phyloP scores from a whole-genome alignment of 2,888 invertebrate genomes.

The Fragum whitleyi region DNA sequence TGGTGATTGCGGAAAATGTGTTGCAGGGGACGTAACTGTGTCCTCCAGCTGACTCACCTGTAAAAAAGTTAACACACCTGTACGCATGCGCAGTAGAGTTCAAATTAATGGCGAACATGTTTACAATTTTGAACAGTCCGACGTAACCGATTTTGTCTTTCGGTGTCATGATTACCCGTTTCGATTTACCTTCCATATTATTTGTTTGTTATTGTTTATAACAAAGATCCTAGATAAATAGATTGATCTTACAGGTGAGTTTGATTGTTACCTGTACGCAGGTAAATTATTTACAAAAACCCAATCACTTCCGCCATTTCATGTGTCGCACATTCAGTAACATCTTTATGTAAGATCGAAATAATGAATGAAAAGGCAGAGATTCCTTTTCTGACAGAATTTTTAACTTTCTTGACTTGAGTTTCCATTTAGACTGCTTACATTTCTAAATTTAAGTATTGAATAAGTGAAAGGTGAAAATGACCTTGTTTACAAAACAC shows the following conservation, averaged over 20 bases:
- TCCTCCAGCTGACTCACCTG: slow-evolving; percentile 44
- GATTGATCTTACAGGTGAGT: not conserved
- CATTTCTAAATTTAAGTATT: no score
- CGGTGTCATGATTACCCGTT: not conserved
- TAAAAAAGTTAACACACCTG: slow-evolving; percentile 56
- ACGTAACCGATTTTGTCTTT: slow-evolving; percentile 19
- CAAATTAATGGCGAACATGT: slow-evolving; percentile 63
- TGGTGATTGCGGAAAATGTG: no score
- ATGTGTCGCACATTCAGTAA: not conserved
- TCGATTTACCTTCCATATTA: not conserved
- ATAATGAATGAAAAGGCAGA: no score
- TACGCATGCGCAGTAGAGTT: slow-evolving; percentile 59
- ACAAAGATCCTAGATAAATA: not conserved
- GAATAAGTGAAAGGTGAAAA: no score
- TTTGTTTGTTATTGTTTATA: not conserved
- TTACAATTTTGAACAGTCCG: slow-evolving; percentile 51
- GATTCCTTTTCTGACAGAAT: no score
- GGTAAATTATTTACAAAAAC: not conserved
- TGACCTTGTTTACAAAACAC: no score
- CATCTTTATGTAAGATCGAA: not conserved
- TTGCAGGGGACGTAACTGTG: slow-evolving; percentile 5
- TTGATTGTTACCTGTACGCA: not conserved
- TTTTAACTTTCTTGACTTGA: no score
- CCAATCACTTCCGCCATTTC: slow-evolving; percentile 58
- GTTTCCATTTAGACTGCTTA: no score